phyloP scores from a whole-genome alignment of 2,888 invertebrate species.

The Cosmorhoe ocellata region DNA sequence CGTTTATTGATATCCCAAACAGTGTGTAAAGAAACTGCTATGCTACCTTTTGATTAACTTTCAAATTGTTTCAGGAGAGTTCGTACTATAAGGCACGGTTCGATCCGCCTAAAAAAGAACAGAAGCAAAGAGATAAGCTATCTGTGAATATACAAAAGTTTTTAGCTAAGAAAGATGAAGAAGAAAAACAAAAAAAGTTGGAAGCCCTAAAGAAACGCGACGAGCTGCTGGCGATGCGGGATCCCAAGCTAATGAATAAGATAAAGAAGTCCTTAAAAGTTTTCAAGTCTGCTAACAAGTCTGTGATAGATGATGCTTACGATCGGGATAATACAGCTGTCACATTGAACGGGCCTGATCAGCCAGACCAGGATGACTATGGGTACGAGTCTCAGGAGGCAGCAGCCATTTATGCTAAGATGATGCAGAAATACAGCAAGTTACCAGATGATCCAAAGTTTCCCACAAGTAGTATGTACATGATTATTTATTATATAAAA shows the following conservation, averaged over 20 bases:
- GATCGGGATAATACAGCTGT: slow-evolving; percentile 89
- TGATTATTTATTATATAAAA: background rate
- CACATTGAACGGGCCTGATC: slow-evolving; percentile 87
- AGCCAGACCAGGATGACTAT: slow-evolving; percentile 95
- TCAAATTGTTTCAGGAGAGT: slow-evolving; percentile 58
- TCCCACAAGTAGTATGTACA: slow-evolving; percentile 69
- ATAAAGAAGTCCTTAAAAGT: slow-evolving; percentile 91
- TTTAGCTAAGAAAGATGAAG: slow-evolving; percentile 90
- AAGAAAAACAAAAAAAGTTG: slow-evolving; percentile 85
- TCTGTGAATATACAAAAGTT: slow-evolving; percentile 93
- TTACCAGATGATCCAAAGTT: slow-evolving; percentile 89
- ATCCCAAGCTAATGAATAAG: slow-evolving; percentile 88
- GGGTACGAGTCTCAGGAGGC: slow-evolving; percentile 94
- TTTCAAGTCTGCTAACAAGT: slow-evolving; percentile 94
- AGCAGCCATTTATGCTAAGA: slow-evolving; percentile 90
- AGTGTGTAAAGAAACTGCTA: too few species aligned
- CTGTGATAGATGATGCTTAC: slow-evolving; percentile 91
- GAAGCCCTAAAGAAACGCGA: slow-evolving; percentile 86
- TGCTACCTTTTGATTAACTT: slow-evolving; percentile 8
- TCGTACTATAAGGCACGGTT: slow-evolving; percentile 90
- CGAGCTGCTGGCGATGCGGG: slow-evolving; percentile 84
- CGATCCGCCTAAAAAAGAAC: slow-evolving; percentile 91
- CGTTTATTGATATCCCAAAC: too few species aligned
- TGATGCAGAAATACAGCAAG: slow-evolving; percentile 91
- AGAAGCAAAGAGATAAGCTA: slow-evolving; percentile 84